Evolutionary conservation across 2,888 invertebrate species (phyloP).

Genomic region (Drosophila ezoana): DNA sequence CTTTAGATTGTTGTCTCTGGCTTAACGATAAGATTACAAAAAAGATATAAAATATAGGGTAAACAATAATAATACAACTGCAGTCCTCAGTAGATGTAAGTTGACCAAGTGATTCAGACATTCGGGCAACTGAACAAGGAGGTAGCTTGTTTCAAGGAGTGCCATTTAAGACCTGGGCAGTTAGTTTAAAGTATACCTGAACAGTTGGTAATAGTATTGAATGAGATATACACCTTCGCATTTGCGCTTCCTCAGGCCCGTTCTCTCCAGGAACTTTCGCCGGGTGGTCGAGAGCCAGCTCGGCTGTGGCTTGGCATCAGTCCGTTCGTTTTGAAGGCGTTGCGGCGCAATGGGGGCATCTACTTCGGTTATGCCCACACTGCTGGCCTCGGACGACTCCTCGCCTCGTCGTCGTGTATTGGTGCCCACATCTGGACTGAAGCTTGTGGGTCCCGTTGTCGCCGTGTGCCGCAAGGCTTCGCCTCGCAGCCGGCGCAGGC

Average conservation of each 20-base stretch:
- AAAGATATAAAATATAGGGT: not conserved
- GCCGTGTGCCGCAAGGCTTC: conserved; percentile 63
- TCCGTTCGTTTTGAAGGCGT: not conserved
- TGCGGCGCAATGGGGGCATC: conserved; percentile 24
- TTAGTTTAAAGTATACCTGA: no score
- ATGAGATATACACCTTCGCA: conserved; percentile 43
- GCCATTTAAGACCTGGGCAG: no score
- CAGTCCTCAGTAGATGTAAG: not conserved
- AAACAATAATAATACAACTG: conserved; percentile 1
- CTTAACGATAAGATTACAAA: conserved; percentile 6
- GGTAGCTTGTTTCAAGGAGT: no score
- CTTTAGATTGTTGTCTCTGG: not conserved
- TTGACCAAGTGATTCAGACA: not conserved
- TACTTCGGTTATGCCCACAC: conserved; percentile 10
- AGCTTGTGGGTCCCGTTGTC: conserved; percentile 53
- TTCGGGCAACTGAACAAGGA: not conserved
- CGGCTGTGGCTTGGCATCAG: not conserved
- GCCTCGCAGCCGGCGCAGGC: conserved; percentile 48
- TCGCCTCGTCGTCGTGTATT: conserved; percentile 8
- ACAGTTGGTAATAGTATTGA: not conserved
- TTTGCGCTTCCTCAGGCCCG: not conserved
- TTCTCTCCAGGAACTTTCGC: conserved; percentile 21
- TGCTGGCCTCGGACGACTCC: not conserved
- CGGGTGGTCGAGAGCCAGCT: not conserved
- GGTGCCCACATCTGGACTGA: conserved; percentile 24